These are phyloP conservation scores for Dicyrtomina minuta DNA, from an alignment of 2,888 invertebrate genomes.

Conservation along the genomic window DNA sequence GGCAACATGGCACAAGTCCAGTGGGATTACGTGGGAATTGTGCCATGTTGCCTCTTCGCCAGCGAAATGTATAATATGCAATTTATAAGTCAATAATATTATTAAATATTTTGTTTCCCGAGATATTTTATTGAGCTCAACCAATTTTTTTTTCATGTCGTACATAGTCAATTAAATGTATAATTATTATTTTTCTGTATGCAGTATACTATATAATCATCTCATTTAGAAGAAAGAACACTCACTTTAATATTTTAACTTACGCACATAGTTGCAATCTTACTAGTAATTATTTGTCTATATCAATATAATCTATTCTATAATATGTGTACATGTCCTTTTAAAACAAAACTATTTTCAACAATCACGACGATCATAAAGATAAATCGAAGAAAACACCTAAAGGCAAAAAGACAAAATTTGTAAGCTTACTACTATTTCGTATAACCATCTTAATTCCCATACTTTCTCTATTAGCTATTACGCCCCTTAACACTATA, in stretches of 20 bases:
- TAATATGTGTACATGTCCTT: neutral
- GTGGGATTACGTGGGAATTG: no score
- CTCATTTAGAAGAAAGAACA: slow-evolving; percentile 24
- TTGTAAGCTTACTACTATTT: neutral
- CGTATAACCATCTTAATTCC: neutral
- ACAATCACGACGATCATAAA: neutral
- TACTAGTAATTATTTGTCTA: no score
- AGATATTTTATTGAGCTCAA: slow-evolving; percentile 37
- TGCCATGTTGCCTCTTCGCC: no score
- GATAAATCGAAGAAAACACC: slow-evolving; percentile 19
- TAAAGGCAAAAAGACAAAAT: slow-evolving; percentile 21
- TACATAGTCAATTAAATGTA: no score
- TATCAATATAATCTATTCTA: neutral
- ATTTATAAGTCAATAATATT: no score
- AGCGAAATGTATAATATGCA: no score
- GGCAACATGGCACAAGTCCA: no score
- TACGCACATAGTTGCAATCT: no score
- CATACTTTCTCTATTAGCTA: no score
- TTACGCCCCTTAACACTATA: no score
- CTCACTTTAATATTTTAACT: slow-evolving; percentile 9
- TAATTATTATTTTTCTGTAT: no score
- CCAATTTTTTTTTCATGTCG: slow-evolving; percentile 2
- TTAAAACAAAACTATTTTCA: slow-evolving; percentile 15
- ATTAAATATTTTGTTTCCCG: neutral
- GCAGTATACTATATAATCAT: slow-evolving; percentile 6